Evolutionary conservation across 2,113 vertebrate genomes (phyloP).

Genomic region (Pseudorectes ferrugineus): DNA sequence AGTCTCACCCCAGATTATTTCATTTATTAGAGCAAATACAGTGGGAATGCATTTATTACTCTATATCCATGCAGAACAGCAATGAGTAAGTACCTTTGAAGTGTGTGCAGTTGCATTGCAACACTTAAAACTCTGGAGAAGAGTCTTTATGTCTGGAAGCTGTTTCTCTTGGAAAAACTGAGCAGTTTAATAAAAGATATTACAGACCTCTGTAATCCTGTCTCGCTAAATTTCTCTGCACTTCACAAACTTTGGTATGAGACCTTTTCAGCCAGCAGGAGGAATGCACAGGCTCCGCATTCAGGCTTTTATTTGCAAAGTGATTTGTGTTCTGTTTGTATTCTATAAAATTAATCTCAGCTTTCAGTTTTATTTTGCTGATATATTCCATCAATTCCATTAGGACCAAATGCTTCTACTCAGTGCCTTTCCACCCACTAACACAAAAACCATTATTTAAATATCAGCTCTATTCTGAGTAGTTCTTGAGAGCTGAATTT

Average conservation of each 20-base stretch:
- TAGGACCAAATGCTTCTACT: neutral
- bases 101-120: neutral
- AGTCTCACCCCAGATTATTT: neutral
- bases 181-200: neutral
- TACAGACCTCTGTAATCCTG: neutral
- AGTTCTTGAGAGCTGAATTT: neutral
- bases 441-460: neutral
- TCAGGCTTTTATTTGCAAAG: neutral
- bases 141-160: neutral
- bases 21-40: neutral
- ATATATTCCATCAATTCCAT: neutral
- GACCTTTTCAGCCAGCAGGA: neutral
- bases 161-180: neutral
- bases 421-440: neutral
- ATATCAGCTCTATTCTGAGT: neutral
- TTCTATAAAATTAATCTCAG: neutral
- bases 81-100: neutral
- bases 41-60: neutral
- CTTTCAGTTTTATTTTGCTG: slow-evolving; percentile 7
- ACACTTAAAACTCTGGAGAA: neutral
- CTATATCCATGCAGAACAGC: neutral
- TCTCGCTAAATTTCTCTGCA: neutral
- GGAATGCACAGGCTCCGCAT: neutral
- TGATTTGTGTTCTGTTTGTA: neutral
- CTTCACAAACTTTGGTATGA: neutral